Percentiles rank a stretch among this genome's conserved stretches.
phyloP scores from a whole-genome alignment of 2,888 invertebrate genomes.

The Diadromus collaris region DNA sequence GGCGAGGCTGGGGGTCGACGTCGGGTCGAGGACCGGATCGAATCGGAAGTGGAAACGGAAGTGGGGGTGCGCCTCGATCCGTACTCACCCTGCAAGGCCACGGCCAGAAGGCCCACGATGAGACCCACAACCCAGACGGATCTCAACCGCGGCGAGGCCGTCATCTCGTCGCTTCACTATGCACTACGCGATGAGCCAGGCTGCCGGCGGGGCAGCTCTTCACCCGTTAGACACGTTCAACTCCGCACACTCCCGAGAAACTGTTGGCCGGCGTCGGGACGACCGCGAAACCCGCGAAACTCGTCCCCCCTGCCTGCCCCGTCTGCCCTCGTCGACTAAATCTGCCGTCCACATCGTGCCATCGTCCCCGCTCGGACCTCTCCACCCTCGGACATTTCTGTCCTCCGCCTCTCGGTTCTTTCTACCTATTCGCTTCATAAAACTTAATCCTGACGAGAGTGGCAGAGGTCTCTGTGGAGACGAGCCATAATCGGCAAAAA shows the following conservation, averaged over 20 bases:
- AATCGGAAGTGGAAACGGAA: conserved; percentile 31
- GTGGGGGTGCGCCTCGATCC: conserved; percentile 3
- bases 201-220: conserved; percentile 75
- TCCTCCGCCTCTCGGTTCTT: conserved; percentile 43
- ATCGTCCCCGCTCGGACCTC: conserved; percentile 45
- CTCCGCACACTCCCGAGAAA: conserved; percentile 76
- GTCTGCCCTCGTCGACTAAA: conserved; percentile 59
- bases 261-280: conserved; percentile 72
- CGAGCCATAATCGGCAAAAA: no score
- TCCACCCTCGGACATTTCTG: conserved; percentile 40
- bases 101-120: conserved; percentile 81
- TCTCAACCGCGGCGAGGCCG: conserved; percentile 82
- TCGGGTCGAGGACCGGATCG: background rate
- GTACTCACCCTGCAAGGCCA: conserved; percentile 83
- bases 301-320: conserved; percentile 55
- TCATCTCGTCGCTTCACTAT: conserved; percentile 83
- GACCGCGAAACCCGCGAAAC: conserved; percentile 72
- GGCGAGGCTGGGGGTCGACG: background rate
- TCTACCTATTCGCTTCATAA: conserved; percentile 42
- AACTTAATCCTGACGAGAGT: conserved; percentile 18
- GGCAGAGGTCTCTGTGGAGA: no score
- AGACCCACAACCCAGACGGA: conserved; percentile 82
- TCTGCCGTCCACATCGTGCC: conserved; percentile 53
- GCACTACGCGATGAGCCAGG: conserved; percentile 78
- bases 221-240: conserved; percentile 76